These are phyloP conservation scores for Aegithalos caudatus DNA, from an alignment of 2,113 vertebrate species.

Conservation along the genomic window DNA sequence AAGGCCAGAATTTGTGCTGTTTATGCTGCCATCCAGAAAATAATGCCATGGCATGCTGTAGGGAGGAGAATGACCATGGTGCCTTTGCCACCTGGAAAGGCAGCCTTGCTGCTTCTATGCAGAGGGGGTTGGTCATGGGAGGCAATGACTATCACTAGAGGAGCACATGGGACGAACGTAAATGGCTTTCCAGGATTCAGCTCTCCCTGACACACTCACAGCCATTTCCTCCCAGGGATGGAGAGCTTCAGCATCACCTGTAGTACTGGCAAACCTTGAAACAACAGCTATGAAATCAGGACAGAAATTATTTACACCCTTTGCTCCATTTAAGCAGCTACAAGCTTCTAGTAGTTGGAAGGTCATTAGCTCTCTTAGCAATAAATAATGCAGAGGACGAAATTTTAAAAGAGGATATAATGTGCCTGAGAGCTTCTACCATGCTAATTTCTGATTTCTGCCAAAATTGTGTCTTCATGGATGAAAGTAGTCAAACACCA, in stretches of 20 bases:
- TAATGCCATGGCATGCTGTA: background rate
- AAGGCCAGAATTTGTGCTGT: background rate
- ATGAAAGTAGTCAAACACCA: background rate
- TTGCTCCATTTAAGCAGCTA: background rate
- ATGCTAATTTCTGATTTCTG: background rate
- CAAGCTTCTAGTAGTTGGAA: background rate
- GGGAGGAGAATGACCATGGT: rapidly evolving
- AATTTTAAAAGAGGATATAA: background rate
- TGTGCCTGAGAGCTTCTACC: background rate
- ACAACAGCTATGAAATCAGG: background rate
- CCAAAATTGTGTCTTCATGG: background rate
- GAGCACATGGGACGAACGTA: background rate
- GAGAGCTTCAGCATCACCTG: background rate
- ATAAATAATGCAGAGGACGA: background rate
- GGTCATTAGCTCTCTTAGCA: background rate
- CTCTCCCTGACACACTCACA: background rate
- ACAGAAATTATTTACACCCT: background rate
- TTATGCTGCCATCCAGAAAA: background rate
- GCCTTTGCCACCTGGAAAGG: background rate
- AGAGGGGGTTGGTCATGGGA: rapidly evolving
- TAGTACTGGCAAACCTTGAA: background rate
- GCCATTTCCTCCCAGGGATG: background rate
- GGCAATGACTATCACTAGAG: rapidly evolving
- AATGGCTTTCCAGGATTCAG: background rate
- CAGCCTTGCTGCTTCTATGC: background rate